Conservation (phyloP, 1,140 invertebrate genomes). For the Drosophila pallidifrons region DNA sequence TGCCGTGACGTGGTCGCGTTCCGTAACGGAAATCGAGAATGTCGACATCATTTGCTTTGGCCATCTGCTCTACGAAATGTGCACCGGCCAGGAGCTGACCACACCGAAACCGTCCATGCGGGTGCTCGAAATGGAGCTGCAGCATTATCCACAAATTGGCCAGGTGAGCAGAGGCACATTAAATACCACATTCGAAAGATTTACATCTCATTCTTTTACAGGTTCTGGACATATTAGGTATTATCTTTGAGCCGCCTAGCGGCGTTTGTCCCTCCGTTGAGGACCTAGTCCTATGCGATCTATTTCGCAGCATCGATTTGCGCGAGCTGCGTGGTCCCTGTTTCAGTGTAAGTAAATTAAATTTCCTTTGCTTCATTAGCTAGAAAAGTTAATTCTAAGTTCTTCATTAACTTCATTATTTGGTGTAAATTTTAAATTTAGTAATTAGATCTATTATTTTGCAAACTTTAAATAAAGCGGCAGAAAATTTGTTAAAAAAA, state of each 20-base stretch:
- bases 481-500: too few species aligned
- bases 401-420: too few species aligned
- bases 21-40: slow-evolving; percentile 87
- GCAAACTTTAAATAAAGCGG: too few species aligned
- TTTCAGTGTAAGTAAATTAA: slow-evolving; percentile 85
- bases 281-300: slow-evolving; percentile 92
- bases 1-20: slow-evolving; percentile 85
- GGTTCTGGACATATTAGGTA: slow-evolving; percentile 92
- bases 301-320: slow-evolving; percentile 94
- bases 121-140: slow-evolving; percentile 90
- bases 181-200: too few species aligned
- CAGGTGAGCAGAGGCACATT: slow-evolving; percentile 41
- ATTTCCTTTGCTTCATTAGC: too few species aligned
- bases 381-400: too few species aligned
- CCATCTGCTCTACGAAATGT: slow-evolving; percentile 96
- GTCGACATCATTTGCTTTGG: slow-evolving; percentile 92
- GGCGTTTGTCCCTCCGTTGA: slow-evolving; percentile 89
- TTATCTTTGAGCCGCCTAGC: slow-evolving; percentile 91
- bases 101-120: slow-evolving; percentile 89
- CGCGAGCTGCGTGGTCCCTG: slow-evolving; percentile 91
- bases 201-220: slow-evolving; percentile 63
- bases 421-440: too few species aligned
- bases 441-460: too few species aligned
- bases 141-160: slow-evolving; percentile 90
- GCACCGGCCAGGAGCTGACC: slow-evolving; percentile 92